Base-by-base conservation (phyloP, 53 echinoderm and acorn worm species). In the Glandiceps talaboti region DNA sequence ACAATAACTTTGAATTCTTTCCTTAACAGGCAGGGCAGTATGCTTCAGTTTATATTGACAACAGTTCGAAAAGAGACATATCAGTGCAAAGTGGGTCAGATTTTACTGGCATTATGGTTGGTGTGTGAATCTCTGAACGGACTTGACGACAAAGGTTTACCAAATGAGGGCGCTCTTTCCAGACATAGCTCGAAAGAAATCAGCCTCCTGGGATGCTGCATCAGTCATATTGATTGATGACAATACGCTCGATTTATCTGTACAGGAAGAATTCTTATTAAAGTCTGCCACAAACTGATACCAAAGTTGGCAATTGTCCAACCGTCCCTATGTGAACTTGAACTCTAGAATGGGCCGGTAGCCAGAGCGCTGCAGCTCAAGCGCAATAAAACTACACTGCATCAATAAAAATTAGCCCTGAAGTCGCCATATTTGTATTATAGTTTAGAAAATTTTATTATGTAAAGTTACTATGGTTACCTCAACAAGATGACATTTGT, bases 41-140 rank as follows among this genome's bases (percentile, higher is more conserved):
- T 74, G 97, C 86, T 0, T 96, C 97, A 27, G 87, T 96, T 1
- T 96, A 87, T 74, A 86, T 96, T 26, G 97, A 96, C 72, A 96
- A 96, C 85, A 96, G 93, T 30, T 96, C 92, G 1, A 82, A 85
- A 0, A 86, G 85, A 75, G 80, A 87, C 26, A 85, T 96, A n/a
- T 83, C 81, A 10, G 83, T 91, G 6, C 93, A 91, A 74, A 75
- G 77, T 28, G 93, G 97, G 20, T 96, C 97, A 0, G 97, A 96
- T 64, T 96, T 91, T 76, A 88, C 89, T 14, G 97, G 97, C 1
- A 81, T 90, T 27, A 72, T 96, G 75, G 89, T 96, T 90, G 97
- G 97, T 14, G 89, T 89, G 33, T 92, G 88, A 76, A 73, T 28
- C 75, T 77, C n/a, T n/a, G n/a, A n/a, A n/a, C n/a, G n/a, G n/a